Evolutionary conservation across 2,888 invertebrate species (phyloP).

Genomic region (Callimorpha dominula): DNA sequence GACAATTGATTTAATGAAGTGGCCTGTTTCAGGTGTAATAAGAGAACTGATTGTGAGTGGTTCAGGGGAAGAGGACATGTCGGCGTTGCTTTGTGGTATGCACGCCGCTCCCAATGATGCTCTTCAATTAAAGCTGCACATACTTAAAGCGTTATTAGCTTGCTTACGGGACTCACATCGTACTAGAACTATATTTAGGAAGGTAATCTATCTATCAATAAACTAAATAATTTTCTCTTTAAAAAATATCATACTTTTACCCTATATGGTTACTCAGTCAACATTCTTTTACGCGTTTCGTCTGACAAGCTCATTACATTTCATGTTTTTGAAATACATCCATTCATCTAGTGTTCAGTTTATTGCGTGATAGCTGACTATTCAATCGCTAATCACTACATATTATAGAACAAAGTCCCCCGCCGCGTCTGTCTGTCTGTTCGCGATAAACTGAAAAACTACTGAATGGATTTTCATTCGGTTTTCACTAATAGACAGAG

Average conservation of each 20-base stretch:
- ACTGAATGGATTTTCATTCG: no score
- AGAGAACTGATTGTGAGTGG: conserved; percentile 95
- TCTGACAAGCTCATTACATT: neutral
- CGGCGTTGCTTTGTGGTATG: conserved; percentile 95
- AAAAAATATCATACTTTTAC: neutral
- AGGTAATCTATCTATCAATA: conserved; percentile 81
- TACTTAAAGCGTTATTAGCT: conserved; percentile 94
- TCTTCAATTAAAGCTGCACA: conserved; percentile 94
- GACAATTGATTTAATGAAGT: neutral
- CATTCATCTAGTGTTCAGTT: no score
- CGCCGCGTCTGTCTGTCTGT: no score
- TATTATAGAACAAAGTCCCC: no score
- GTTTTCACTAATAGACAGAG: no score
- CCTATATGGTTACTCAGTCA: neutral
- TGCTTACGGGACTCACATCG: conserved; percentile 98
- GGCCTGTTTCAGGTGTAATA: conserved; percentile 88
- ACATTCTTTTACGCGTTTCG: neutral
- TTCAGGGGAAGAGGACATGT: conserved; percentile 99
- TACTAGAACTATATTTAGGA: conserved; percentile 98
- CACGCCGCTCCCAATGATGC: conserved; percentile 95
- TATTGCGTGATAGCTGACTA: no score
- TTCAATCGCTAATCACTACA: no score
- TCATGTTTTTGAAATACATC: no score
- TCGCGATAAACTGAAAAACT: no score
- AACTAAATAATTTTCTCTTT: neutral